A percentile compares a stretch with the other conserved stretches of the same genome.
phyloP scores from a whole-genome alignment of 2,797 vertebrate species.

The Psittacula derbiana region DNA sequence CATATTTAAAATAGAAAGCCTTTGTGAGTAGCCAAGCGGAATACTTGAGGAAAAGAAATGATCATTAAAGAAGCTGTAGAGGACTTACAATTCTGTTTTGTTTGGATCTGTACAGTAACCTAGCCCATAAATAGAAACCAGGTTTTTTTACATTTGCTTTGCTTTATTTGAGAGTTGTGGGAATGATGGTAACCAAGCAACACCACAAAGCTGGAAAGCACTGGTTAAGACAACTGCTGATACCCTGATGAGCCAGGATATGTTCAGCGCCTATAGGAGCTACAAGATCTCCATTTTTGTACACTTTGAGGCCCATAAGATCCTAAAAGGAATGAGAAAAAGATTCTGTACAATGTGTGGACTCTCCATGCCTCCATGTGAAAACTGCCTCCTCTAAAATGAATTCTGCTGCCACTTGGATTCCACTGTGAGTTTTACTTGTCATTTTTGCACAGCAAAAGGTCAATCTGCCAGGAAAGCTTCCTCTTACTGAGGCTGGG shows the following conservation, averaged over 20 bases:
- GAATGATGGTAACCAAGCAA: constrained; percentile 67
- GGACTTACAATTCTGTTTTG: constrained; percentile 33
- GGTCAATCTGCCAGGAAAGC: neutral
- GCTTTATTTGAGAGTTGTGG: constrained; percentile 48
- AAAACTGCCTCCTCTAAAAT: constrained; percentile 7
- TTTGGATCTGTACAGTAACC: constrained; percentile 15
- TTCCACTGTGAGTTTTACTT: neutral
- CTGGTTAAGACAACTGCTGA: constrained; percentile 49
- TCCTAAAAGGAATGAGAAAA: constrained; percentile 5
- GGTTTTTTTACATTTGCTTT: neutral
- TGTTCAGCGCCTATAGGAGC: neutral
- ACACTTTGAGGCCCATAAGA: neutral
- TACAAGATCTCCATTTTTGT: neutral
- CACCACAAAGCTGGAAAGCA: constrained; percentile 41
- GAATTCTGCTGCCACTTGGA: constrained; percentile 18
- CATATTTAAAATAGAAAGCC: neutral
- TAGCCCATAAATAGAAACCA: constrained; percentile 3
- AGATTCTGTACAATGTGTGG: neutral
- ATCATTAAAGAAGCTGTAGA: neutral
- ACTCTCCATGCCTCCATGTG: neutral
- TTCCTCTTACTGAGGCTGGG: neutral
- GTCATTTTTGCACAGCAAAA: neutral
- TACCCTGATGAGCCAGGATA: constrained; percentile 51
- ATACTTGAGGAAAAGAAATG: neutral
- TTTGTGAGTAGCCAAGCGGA: neutral